A percentile compares a stretch with the other conserved stretches of the same genome.
Evolutionary conservation across 2,797 vertebrate species (phyloP).

Genomic region (Microctenopoma steveboyesi): DNA sequence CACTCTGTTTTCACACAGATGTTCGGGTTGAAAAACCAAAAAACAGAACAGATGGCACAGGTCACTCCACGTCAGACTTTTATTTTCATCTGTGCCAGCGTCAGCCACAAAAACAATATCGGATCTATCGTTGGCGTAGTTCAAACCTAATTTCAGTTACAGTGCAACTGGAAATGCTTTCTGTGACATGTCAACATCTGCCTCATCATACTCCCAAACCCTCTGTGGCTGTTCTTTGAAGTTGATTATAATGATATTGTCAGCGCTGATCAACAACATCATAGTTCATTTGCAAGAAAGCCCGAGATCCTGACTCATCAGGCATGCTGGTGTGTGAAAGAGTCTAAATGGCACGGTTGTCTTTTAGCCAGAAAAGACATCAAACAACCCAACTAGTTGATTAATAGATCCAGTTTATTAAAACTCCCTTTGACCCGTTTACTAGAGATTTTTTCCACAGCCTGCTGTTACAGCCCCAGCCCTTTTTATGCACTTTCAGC

Average conservation of each 20-base stretch:
- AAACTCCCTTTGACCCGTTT: not conserved
- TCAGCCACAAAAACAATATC: not conserved
- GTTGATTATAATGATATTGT: not conserved
- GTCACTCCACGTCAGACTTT: too few species aligned
- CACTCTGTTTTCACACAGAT: not conserved
- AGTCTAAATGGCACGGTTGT: conserved; percentile 9
- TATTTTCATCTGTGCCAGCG: not conserved
- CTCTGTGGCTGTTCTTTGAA: not conserved
- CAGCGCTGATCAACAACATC: not conserved
- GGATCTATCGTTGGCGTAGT: too few species aligned
- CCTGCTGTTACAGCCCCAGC: conserved; percentile 10
- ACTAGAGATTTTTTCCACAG: not conserved
- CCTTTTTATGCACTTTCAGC: not conserved
- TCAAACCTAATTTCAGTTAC: not conserved
- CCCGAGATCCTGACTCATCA: conserved; percentile 38
- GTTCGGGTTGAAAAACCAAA: not conserved
- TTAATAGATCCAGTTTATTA: not conserved
- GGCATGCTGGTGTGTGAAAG: conserved; percentile 37
- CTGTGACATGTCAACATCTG: not conserved
- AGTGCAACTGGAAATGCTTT: not conserved
- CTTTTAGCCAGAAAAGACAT: conserved; percentile 12
- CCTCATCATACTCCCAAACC: not conserved
- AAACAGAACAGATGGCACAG: not conserved
- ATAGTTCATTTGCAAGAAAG: conserved; percentile 12
- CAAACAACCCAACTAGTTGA: conserved; percentile 11